Evolutionary conservation across 2,113 vertebrate genomes (phyloP), one percentile per base, ranked within the genome.

Genomic region (Callocephalon fimbriatum): DNA sequence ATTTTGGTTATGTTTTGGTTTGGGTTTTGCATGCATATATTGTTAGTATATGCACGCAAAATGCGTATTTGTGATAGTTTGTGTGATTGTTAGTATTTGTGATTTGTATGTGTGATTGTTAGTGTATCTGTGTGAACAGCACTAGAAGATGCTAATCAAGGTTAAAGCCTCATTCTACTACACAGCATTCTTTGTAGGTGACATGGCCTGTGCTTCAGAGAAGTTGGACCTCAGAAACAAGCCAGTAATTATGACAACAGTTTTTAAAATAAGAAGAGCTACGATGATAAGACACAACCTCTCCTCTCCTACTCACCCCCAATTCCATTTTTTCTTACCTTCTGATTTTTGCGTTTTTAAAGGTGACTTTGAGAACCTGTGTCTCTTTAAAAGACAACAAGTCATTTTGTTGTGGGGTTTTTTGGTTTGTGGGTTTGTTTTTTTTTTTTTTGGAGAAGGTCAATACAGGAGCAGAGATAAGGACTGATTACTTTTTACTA

Each of bases 231-330:
- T 51, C 18, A 6, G 7, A 37, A 66, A 27, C 23, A 61, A 9
- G 19, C 44, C 11, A 79, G 47, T 58, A 66, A 31, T 37, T 47
- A 2, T 15, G 32, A 17, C 21, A 42, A 5, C 6, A 14, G 2
- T 21, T 85, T 66, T 27, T 17, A 35, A 20, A 48, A 31, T 3
- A 45, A 32, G 10, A 72, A 19, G 15, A 76, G 13, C 44, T 92
- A 19, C n/a, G 47, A 32, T 40, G 82, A 8, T 1, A 29, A 29
- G 13, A 8, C 7, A 14, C 3, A 88, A 27, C 9, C 7, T 23
- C 44, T 88, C 19, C 1, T 50, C 15, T 40, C 15, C 26, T 53
- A 6, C 9, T 8, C 6, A 16, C 2, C 0, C 9, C 1, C 1
- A 1, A 0, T n/a, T 75, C 32, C n/a, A 20, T 67, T 67, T 66